These are phyloP conservation scores for Drosophila niveifrons DNA, from an alignment of 2,888 invertebrate species.

Conservation along the genomic window DNA sequence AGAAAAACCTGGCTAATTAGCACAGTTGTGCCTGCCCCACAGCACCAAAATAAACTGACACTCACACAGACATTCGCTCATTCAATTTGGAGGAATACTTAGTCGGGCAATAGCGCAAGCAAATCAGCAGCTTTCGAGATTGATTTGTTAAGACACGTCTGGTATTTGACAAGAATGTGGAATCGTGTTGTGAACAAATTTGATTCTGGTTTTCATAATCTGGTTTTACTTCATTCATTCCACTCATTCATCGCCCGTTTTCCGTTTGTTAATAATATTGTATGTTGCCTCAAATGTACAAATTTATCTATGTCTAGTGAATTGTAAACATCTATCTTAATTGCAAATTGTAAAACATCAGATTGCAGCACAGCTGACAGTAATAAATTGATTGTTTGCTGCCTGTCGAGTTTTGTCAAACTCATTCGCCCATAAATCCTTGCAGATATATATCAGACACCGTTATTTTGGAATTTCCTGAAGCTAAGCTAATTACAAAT, in stretches of 20 bases:
- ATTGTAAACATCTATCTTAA: constrained; percentile 5
- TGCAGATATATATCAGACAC: background rate
- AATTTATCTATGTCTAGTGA: constrained; percentile 4
- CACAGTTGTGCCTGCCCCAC: constrained; percentile 23
- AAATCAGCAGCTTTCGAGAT: constrained; percentile 18
- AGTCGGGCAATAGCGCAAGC: constrained; percentile 12
- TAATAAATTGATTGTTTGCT: background rate
- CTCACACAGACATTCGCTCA: background rate
- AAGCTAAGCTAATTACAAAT: background rate
- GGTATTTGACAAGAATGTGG: constrained; percentile 44
- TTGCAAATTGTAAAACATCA: constrained; percentile 6
- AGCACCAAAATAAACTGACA: constrained; percentile 11
- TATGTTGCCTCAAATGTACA: background rate
- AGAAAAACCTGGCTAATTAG: constrained; percentile 50
- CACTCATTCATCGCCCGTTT: constrained; percentile 4
- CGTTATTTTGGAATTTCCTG: background rate
- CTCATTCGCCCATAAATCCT: background rate
- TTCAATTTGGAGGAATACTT: constrained; percentile 1
- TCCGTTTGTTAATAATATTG: constrained; percentile 17
- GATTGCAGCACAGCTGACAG: background rate
- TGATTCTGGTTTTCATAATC: constrained; percentile 20
- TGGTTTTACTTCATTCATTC: constrained; percentile 6
- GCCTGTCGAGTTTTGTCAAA: background rate
- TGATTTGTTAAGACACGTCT: constrained; percentile 37
- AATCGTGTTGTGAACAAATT: constrained; percentile 28